phyloP scores from a whole-genome alignment of 2,797 vertebrate genomes.

The Chromobotia macracanthus region DNA sequence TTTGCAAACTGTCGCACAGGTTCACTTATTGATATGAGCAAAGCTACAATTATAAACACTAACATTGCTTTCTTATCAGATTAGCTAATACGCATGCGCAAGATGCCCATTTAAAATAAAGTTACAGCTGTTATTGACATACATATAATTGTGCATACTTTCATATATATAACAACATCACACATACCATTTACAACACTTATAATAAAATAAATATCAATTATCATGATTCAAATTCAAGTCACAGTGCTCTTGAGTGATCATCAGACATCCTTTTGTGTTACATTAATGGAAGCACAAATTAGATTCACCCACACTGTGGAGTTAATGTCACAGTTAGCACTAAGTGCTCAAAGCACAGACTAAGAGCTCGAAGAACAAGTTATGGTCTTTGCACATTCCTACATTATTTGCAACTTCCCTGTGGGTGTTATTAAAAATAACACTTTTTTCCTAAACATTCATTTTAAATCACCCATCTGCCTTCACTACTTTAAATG shows the following conservation, averaged over 20 bases:
- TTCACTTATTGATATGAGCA: background rate
- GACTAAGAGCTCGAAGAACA: conserved; percentile 34
- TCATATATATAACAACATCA: background rate
- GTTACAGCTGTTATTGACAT: too few relatives aligned
- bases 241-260: conserved; percentile 4
- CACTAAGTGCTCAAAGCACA: conserved; percentile 33
- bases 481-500: background rate
- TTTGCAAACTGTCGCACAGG: background rate
- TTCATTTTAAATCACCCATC: background rate
- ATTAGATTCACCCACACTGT: conserved; percentile 20
- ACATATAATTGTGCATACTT: background rate
- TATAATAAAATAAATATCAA: conserved; percentile 7
- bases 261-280: conserved; percentile 21
- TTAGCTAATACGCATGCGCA: background rate
- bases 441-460: background rate
- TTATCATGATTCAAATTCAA: conserved; percentile 7
- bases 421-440: background rate
- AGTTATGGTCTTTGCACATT: conserved; percentile 6
- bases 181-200: background rate
- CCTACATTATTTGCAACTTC: conserved; percentile 6
- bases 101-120: background rate
- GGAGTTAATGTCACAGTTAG: conserved; percentile 30
- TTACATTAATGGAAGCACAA: conserved; percentile 19
- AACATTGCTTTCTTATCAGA: background rate
- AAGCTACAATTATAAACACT: background rate